These are phyloP conservation scores for Ageneiosus marmoratus DNA, from an alignment of 2,113 vertebrate genomes.

Conservation along the genomic window DNA sequence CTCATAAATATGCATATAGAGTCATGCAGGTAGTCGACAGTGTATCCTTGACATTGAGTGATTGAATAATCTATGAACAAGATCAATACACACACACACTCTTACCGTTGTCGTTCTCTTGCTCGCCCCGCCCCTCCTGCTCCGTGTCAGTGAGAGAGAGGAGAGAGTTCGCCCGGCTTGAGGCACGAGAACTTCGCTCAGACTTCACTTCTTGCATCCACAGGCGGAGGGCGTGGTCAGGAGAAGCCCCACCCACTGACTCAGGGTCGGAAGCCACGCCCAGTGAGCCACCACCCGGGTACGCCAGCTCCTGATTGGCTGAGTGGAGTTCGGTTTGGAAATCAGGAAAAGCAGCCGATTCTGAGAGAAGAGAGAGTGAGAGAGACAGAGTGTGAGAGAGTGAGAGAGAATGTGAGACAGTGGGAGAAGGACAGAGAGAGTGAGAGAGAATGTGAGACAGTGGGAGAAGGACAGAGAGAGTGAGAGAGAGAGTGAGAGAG, in stretches of 20 bases:
- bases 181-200: slow-evolving; percentile 83
- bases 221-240: slow-evolving; percentile 80
- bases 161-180: slow-evolving; percentile 84
- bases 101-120: slow-evolving; percentile 79
- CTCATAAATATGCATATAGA: slow-evolving; percentile 22
- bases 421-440: too few relatives aligned
- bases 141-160: slow-evolving; percentile 87
- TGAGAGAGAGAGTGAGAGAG: slow-evolving; percentile 3
- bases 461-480: too few relatives aligned
- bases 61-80: slow-evolving; percentile 37
- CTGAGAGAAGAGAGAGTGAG: slow-evolving; percentile 44
- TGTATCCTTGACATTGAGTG: slow-evolving; percentile 34
- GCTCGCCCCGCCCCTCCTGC: slow-evolving; percentile 85
- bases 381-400: background rate
- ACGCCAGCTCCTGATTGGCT: slow-evolving; percentile 72
- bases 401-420: too few relatives aligned
- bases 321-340: slow-evolving; percentile 76
- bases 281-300: slow-evolving; percentile 76
- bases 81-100: slow-evolving; percentile 30
- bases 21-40: slow-evolving; percentile 3
- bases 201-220: slow-evolving; percentile 88
- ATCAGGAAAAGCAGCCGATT: slow-evolving; percentile 79
- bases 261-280: slow-evolving; percentile 81
- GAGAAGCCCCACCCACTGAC: slow-evolving; percentile 79
- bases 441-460: too few relatives aligned